Percentiles rank a stretch among this genome's conserved stretches.
Conservation (phyloP, 2,113 vertebrate species). For the Nanorana parkeri region DNA sequence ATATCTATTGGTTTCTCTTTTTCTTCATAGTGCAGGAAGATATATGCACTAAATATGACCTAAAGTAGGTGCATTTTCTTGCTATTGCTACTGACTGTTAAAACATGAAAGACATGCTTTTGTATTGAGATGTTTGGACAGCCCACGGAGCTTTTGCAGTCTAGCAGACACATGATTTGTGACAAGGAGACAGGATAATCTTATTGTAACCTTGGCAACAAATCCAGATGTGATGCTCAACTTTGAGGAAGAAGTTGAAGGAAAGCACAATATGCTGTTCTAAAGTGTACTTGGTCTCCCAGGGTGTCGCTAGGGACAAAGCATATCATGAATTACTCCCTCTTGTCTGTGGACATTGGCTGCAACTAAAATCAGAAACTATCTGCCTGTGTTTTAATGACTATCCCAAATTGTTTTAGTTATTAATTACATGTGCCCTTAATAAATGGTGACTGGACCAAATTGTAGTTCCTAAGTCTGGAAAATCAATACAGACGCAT, state of each 20-base stretch:
- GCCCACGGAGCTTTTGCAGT: not conserved
- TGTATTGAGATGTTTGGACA: conserved; percentile 29
- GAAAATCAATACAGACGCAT: no score
- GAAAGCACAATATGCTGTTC: conserved; percentile 49
- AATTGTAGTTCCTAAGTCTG: no score
- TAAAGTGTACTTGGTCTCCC: conserved; percentile 53
- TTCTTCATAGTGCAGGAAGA: no score
- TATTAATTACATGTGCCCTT: no score
- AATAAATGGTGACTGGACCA: no score
- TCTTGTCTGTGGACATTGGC: conserved; percentile 57
- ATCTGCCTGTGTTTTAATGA: conserved; percentile 50
- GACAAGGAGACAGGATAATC: conserved; percentile 55
- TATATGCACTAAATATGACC: no score
- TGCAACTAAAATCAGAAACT: conserved; percentile 58
- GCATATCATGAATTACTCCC: conserved; percentile 55
- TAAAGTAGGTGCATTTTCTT: no score
- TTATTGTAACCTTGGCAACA: conserved; percentile 66
- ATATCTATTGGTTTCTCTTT: no score
- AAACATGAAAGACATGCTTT: not conserved
- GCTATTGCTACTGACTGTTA: no score
- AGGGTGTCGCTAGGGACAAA: conserved; percentile 59
- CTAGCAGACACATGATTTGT: conserved; percentile 53
- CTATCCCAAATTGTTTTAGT: not conserved
- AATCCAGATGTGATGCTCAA: conserved; percentile 75
- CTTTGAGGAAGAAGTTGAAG: conserved; percentile 59